These are phyloP conservation scores for Amphiura filiformis DNA, from an alignment of 35 echinoderm and acorn worm genomes.

Conservation along the genomic window DNA sequence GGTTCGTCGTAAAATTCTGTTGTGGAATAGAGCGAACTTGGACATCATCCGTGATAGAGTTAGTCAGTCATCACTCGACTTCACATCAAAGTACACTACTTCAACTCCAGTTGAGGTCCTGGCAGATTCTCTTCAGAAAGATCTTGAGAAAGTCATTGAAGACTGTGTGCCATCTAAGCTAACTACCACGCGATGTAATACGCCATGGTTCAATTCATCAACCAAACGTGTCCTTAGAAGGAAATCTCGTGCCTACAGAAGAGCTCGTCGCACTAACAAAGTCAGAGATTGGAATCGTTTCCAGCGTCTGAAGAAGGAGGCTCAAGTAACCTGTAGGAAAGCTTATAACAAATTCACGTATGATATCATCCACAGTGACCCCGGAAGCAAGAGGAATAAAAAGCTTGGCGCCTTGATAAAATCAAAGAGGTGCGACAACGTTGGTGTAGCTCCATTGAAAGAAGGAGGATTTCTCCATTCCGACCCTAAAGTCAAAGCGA, in stretches of 20 bases:
- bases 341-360: not conserved
- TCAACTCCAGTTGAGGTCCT: constrained; percentile 3
- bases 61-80: not conserved
- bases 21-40: constrained; percentile 12
- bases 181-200: not conserved
- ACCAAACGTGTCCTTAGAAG: not conserved
- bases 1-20: constrained; percentile 5
- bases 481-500: constrained; percentile 31
- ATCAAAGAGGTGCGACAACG: constrained; percentile 14
- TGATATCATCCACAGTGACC: constrained; percentile 22
- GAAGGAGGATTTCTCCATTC: constrained; percentile 7
- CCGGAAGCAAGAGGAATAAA: not conserved
- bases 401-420: not conserved
- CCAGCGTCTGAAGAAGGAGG: not conserved
- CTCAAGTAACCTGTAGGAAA: not conserved
- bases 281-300: not conserved
- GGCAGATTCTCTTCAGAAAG: not conserved
- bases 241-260: not conserved
- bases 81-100: not conserved
- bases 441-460: constrained; percentile 30
- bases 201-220: not conserved
- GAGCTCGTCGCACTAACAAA: not conserved
- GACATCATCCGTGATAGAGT: constrained; percentile 10
- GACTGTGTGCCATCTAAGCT: not conserved
- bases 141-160: not conserved